Evolutionary conservation across 2,797 vertebrate genomes (phyloP), one percentile per base, ranked within the genome.

Genomic region (Stomatorhinus walkeri): DNA sequence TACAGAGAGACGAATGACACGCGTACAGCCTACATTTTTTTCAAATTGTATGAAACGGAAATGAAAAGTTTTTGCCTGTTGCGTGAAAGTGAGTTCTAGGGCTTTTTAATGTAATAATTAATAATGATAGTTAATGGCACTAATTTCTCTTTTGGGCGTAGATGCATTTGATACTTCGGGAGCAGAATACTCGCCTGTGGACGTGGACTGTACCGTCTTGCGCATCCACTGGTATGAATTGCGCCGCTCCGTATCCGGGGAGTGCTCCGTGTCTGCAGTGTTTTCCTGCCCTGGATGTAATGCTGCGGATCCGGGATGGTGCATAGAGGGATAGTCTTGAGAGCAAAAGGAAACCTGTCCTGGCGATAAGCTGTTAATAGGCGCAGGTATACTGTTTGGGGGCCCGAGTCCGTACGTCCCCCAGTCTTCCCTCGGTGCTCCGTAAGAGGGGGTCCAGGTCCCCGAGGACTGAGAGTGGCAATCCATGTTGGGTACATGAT

Each of bases 141-240:
- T 43, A n/a, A 46, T 81, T 81, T 28, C 43, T 5, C 24, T 28
- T 51, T 56, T 56, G 64, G 64, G 12, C 28, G 1, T 36, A 79
- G 14, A 36, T 43, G 14, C 72, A 43, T 43, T 43, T 32, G 10
- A 32, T 14, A 14, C 64, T 32, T 5, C 2, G 61, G 3, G 64
- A 14, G 64, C 64, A 4, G 24, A 16, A 1, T 16, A 89, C 97
- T 96, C 93, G 97, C 97, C 97, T 6, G 97, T 95, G 16, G 95
- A 93, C 40, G 96, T 97, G 0, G 96, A 94, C 90, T 98, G 98
- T 49, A 96, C 96, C 0, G 96, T 98, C 96, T 98, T 99, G 90
- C 96, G 96, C 97, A 99, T 98, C 98, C 98, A 99, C 88, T 98
- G 96, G 40, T 97, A 98, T 4, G 97, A 97, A 93, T 97, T 96